These are phyloP conservation scores for Metaphire vulgaris DNA, from an alignment of 1,140 invertebrate species.

Conservation along the genomic window DNA sequence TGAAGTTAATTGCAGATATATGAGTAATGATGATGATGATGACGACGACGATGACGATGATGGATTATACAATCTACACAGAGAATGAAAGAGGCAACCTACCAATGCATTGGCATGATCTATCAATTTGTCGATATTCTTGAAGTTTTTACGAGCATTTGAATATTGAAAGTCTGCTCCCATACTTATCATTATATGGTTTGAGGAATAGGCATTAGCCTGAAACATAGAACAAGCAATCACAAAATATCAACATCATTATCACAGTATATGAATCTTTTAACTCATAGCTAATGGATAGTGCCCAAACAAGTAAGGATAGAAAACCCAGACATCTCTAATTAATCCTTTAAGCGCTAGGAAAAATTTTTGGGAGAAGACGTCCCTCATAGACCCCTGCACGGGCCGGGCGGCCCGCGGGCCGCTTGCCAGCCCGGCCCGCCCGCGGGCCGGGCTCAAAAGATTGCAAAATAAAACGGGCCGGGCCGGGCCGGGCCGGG, in stretches of 20 bases:
- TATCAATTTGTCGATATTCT: constrained; percentile 82
- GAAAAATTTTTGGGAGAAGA: background rate
- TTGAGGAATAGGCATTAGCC: constrained; percentile 42
- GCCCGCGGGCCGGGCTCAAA: no score
- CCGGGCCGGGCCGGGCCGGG: no score
- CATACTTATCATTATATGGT: constrained; percentile 83
- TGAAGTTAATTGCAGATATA: background rate
- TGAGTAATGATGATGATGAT: background rate
- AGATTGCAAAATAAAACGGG: no score
- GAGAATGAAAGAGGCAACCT: constrained; percentile 38
- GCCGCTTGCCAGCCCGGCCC: no score
- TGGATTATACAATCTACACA: background rate
- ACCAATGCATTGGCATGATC: constrained; percentile 61
- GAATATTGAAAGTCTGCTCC: constrained; percentile 88
- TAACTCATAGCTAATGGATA: constrained; percentile 7
- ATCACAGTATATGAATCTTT: constrained; percentile 19
- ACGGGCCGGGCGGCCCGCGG: no score
- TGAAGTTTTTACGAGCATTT: constrained; percentile 73
- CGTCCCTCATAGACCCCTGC: background rate
- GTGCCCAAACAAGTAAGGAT: no score
- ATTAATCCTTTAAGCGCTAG: constrained; percentile 25
- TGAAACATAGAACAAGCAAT: constrained; percentile 27
- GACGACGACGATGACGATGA: background rate
- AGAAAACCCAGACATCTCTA: no score
- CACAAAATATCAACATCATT: background rate